phyloP scores from a whole-genome alignment of 1,140 invertebrate species.

The Cylas formicarius region DNA sequence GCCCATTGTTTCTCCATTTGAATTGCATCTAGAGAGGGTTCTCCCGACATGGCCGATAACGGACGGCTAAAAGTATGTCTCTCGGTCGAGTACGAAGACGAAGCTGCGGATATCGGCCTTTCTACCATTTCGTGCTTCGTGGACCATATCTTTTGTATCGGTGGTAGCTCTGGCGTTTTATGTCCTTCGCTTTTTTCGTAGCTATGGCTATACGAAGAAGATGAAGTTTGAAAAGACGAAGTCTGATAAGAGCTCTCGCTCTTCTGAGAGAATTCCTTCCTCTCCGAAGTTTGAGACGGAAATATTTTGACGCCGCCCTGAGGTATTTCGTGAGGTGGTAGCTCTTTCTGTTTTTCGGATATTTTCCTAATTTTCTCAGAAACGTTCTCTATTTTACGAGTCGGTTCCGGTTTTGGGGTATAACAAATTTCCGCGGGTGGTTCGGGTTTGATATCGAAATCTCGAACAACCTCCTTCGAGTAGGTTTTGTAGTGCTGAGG shows the following conservation, averaged over 20 bases:
- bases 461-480: conserved; percentile 29
- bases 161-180: conserved; percentile 49
- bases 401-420: conserved; percentile 42
- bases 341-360: conserved; percentile 51
- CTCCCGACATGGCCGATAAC: conserved; percentile 21
- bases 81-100: conserved; percentile 26
- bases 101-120: conserved; percentile 19
- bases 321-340: conserved; percentile 53
- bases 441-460: conserved; percentile 58
- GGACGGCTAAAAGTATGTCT: conserved; percentile 23
- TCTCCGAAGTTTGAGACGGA: conserved; percentile 37
- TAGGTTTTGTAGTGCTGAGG: conserved; percentile 25
- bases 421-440: conserved; percentile 65
- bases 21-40: conserved; percentile 47
- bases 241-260: conserved; percentile 26
- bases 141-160: conserved; percentile 53
- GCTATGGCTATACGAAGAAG: conserved; percentile 20
- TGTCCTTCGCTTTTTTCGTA: conserved; percentile 12
- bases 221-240: conserved; percentile 24
- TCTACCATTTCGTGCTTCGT: conserved; percentile 31
- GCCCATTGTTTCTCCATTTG: conserved; percentile 58
- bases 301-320: conserved; percentile 57
- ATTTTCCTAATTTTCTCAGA: conserved; percentile 51
- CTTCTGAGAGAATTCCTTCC: conserved; percentile 32
- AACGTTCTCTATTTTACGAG: conserved; percentile 47